Evolutionary conservation across 2,113 vertebrate species (phyloP), one percentile per base, ranked within the genome.

Genomic region (Zapus hudsonius): DNA sequence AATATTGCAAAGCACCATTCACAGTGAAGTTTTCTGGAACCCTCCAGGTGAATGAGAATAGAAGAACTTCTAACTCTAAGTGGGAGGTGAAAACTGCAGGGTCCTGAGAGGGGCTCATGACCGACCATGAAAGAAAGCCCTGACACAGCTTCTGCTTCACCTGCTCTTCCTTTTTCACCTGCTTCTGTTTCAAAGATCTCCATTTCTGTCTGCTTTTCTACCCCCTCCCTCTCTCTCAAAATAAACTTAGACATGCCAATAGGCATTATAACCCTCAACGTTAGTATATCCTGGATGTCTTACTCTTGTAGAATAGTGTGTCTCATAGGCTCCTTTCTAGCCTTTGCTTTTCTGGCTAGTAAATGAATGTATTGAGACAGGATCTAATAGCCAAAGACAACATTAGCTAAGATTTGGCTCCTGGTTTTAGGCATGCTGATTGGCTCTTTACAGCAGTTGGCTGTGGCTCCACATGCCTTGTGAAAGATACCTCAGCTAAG

Each of bases 1-100:
- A 89, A 64, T 91, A 69, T 87, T 81, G 67, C 69, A 73, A 93
- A 76, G 55, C 47, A 79, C 67, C 83, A 72, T 95, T 95, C 64
- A 61, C 6, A 70, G 0, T 29, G 38, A 84, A 84, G 66, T 59
- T 90, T 88, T 40, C 61, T 90, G 27, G 67, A 74, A 8, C 31
- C 15, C 19, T 87, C 31, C 52, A 69, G 64, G 23, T 70, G 57
- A 84, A 66, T 89, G 20, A 36, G 57, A 85, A 8, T 63, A 78
- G 38, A 44, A 86, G n/a, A 57, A 36, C 86, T 52, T 91, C 63
- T 95, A 38, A 79, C 36, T 74, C 0, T 52, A n/a, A 36, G 31
- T 55, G 38, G 38, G 20, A 57, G 84, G n/a, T 82, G 44, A 57
- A 82, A 47, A 31, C 66, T 66, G 5, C 27, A 86, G 29, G 31